These are phyloP conservation scores for Thumatha senex DNA, from an alignment of 2,888 invertebrate genomes.

Conservation along the genomic window DNA sequence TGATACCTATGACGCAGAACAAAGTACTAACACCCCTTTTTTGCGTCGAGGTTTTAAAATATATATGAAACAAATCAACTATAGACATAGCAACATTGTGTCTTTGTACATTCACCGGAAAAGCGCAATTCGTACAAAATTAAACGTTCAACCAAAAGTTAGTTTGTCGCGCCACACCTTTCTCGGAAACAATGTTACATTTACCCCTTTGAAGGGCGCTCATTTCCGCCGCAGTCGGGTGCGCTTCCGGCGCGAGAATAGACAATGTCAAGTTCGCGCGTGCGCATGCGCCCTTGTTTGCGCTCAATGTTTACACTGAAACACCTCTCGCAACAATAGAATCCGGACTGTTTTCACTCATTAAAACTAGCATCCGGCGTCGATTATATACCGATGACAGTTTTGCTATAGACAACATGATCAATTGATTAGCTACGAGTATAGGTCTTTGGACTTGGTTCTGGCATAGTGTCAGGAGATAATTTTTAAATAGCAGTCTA, in stretches of 20 bases:
- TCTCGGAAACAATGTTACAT: conserved; percentile 66
- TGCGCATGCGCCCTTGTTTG: conserved; percentile 2
- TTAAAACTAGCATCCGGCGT: not conserved
- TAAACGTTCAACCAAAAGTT: conserved; percentile 42
- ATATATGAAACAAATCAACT: not conserved
- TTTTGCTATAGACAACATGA: no score
- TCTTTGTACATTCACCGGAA: conserved; percentile 40
- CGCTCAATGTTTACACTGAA: conserved; percentile 4
- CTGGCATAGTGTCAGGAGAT: no score
- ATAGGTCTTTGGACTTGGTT: no score
- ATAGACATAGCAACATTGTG: conserved; percentile 27
- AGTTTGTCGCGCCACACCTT: conserved; percentile 43
- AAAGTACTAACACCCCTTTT: no score
- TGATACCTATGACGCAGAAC: no score
- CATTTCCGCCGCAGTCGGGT: conserved; percentile 55
- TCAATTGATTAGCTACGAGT: no score
- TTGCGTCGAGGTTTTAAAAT: not conserved
- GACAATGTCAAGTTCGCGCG: conserved; percentile 76
- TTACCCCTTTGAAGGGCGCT: conserved; percentile 57
- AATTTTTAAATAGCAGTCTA: no score
- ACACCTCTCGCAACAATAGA: conserved; percentile 1
- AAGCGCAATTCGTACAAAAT: conserved; percentile 42
- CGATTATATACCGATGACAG: no score
- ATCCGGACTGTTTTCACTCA: not conserved
- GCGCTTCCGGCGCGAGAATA: conserved; percentile 59